These are phyloP conservation scores for Harpalus rubripes DNA, from an alignment of 2,888 invertebrate genomes.

Conservation along the genomic window DNA sequence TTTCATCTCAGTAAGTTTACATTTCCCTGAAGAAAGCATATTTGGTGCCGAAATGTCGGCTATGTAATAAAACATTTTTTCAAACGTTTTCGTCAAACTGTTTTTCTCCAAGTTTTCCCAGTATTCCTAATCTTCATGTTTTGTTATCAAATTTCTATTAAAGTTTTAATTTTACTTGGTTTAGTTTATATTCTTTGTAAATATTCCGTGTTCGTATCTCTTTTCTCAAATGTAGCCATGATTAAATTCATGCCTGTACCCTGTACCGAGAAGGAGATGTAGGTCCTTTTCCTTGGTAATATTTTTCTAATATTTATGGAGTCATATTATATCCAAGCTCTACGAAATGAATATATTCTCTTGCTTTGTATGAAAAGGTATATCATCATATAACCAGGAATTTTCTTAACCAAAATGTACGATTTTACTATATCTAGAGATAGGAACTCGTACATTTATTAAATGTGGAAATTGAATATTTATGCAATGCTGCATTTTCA, in stretches of 20 bases:
- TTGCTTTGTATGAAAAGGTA: slow-evolving; percentile 1
- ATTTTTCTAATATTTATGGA: slow-evolving; percentile 53
- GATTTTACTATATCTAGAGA: neutral
- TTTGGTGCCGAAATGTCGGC: no score
- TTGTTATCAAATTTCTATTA: no score
- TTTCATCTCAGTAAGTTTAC: no score
- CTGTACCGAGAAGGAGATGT: slow-evolving; percentile 6
- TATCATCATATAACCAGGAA: slow-evolving; percentile 2
- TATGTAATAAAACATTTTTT: no score
- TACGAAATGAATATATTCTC: slow-evolving; percentile 26
- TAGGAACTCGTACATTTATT: neutral
- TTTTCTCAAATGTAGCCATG: neutral
- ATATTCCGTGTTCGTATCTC: no score
- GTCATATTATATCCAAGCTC: slow-evolving; percentile 22
- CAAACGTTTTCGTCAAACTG: no score
- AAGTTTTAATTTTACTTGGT: no score
- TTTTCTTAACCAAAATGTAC: slow-evolving; percentile 27
- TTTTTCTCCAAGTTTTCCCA: no score
- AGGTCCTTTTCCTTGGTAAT: slow-evolving; percentile 43
- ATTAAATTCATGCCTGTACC: slow-evolving; percentile 40
- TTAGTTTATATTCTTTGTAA: no score
- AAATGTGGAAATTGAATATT: neutral
- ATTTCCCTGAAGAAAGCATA: no score
- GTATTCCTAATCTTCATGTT: no score
- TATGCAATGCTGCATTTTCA: neutral